phyloP scores from a whole-genome alignment of 1,140 invertebrate genomes.

The Ceratina calcarata region DNA sequence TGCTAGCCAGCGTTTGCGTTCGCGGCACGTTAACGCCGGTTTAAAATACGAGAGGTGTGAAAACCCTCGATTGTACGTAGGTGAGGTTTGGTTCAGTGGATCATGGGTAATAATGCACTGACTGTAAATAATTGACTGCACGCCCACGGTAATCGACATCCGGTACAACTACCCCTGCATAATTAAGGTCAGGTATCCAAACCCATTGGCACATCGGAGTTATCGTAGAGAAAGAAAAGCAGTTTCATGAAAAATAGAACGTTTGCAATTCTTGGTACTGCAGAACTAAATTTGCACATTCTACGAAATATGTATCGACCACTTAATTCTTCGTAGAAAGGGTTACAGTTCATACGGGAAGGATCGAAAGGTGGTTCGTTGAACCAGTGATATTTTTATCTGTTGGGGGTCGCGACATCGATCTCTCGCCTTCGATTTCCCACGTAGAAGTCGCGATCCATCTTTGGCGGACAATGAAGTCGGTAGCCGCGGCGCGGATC shows the following conservation, averaged over 20 bases:
- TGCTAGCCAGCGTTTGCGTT: not conserved
- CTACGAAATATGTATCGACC: too few relatives aligned
- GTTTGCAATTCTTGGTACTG: too few relatives aligned
- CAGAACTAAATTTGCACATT: too few relatives aligned
- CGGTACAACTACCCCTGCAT: slow-evolving; percentile 24
- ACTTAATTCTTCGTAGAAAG: too few relatives aligned
- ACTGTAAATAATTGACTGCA: slow-evolving; percentile 37
- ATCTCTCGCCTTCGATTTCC: slow-evolving; percentile 35
- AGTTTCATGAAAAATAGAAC: too few relatives aligned
- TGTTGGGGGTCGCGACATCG: slow-evolving; percentile 4
- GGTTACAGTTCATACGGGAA: too few relatives aligned
- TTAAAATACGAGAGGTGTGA: slow-evolving; percentile 30
- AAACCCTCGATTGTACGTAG: slow-evolving; percentile 14
- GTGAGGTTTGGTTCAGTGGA: not conserved
- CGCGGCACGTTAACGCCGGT: not conserved
- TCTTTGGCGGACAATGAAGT: slow-evolving; percentile 44
- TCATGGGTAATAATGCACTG: slow-evolving; percentile 26
- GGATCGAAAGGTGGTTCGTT: not conserved
- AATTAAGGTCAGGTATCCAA: too few relatives aligned
- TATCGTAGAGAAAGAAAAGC: too few relatives aligned
- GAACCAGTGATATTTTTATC: not conserved
- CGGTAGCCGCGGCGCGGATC: slow-evolving; percentile 9
- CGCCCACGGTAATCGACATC: slow-evolving; percentile 47
- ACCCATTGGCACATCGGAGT: too few relatives aligned
- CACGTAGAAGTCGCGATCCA: slow-evolving; percentile 40